Evolutionary conservation across 2,888 invertebrate genomes (phyloP), one percentile per base, ranked within the genome.

Genomic region (Melanophora roralis): DNA sequence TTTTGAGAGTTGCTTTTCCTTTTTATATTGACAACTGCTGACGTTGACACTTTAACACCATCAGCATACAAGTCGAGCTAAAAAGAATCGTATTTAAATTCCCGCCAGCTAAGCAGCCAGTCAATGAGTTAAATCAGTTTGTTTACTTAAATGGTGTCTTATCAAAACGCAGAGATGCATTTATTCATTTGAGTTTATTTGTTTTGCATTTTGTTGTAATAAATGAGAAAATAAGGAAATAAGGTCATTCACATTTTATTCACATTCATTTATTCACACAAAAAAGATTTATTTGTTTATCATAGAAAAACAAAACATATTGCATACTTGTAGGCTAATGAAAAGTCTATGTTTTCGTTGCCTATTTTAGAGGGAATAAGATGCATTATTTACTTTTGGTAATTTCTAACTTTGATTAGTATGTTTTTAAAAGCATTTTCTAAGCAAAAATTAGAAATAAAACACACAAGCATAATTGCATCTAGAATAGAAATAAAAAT

Each of bases 11-110:
- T 74, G 73, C 57, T 74, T 65, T 74, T 34, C 59, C n/a, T n/a
- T 59, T 74, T 74, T 49, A 69, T 79, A 71, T 80, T 68, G 79
- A 78, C 82, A 81, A 82, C 77, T 83, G 83, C 77, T 82, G 82
- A 82, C 78, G 83, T 82, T 81, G 80, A 81, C 83, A 84, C 82
- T 82, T 83, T 82, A 77, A 68, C 68, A 59, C 47, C 64, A 78
- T 38, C 64, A 64, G 32, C 64, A 64, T 57, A 21, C n/a, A 51
- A 32, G 53, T 16, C 19, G 12, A 49, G 45, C 14, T 47, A 11
- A 21, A 27, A n/a, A 47, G 38, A 40, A 69, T 5, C 4, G n/a
- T 38, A 49, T 4, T n/a, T 36, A 21, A 45, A 43, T n/a, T 14
- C 45, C 76, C 34, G 34, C 47, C 23, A 60, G 4, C 9, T 12